A percentile compares a stretch with the other conserved stretches of the same genome.
phyloP scores from a whole-genome alignment of 92 coral and sea anemone species.

The Parazoanthus atlanticus region DNA sequence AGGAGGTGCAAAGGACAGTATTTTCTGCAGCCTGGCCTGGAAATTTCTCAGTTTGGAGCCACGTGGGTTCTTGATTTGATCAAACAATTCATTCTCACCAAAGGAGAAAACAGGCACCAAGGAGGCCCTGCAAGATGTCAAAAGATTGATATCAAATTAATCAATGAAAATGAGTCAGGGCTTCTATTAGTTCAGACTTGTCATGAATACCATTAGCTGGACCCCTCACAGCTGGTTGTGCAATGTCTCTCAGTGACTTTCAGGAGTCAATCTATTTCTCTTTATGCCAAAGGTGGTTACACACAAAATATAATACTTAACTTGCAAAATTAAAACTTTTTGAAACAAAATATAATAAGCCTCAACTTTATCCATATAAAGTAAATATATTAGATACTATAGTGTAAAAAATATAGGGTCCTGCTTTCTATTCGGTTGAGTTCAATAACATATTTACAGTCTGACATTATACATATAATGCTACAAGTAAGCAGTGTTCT shows the following conservation, averaged over 20 bases:
- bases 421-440: too few relatives aligned
- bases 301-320: too few relatives aligned
- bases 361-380: too few relatives aligned
- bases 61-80: conserved; percentile 85
- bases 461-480: too few relatives aligned
- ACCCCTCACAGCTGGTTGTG: too few relatives aligned
- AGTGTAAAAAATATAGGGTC: too few relatives aligned
- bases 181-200: neutral
- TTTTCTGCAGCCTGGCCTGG: conserved; percentile 81
- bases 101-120: conserved; percentile 97
- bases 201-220: neutral
- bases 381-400: too few relatives aligned
- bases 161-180: neutral
- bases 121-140: conserved; percentile 73
- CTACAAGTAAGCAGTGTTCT: neutral
- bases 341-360: too few relatives aligned
- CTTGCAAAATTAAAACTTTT: too few relatives aligned
- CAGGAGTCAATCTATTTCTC: too few relatives aligned
- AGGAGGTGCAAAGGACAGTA: conserved; percentile 91
- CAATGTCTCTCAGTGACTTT: neutral
- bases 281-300: too few relatives aligned
- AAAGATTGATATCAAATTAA: neutral
- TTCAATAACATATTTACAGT: too few relatives aligned
- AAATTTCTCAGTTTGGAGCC: conserved; percentile 83
- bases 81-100: conserved; percentile 95